phyloP scores from a whole-genome alignment of 2,113 vertebrate genomes.

The Equus quagga region DNA sequence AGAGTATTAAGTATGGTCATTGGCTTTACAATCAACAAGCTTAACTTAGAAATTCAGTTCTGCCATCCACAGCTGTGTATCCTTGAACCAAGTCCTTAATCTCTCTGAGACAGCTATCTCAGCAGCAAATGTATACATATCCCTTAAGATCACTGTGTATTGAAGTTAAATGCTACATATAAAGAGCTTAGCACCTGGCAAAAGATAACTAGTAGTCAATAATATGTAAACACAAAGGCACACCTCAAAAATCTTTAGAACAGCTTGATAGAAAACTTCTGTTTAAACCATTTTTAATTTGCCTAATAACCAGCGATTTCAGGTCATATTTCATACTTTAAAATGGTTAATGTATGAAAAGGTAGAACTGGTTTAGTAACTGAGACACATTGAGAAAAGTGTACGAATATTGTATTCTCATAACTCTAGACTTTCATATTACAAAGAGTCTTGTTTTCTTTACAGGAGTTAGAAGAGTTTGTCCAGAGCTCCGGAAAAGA shows the following conservation, averaged over 20 bases:
- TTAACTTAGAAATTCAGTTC: background rate
- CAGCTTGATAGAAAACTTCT: background rate
- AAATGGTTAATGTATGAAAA: background rate
- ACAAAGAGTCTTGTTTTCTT: background rate
- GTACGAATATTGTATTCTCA: background rate
- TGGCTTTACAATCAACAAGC: background rate
- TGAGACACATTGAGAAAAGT: background rate
- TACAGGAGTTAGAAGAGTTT: constrained; percentile 92
- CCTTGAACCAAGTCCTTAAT: background rate
- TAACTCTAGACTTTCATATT: background rate
- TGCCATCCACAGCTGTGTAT: background rate
- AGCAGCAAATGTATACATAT: background rate
- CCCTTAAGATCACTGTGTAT: background rate
- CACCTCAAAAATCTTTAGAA: background rate
- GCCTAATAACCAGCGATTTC: background rate
- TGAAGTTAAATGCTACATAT: background rate
- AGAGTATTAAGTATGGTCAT: background rate
- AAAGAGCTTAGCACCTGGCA: background rate
- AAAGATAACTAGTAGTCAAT: background rate
- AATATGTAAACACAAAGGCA: background rate
- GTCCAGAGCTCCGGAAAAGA: constrained; percentile 91
- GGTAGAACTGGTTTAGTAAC: background rate
- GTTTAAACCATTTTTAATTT: background rate
- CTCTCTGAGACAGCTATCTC: background rate
- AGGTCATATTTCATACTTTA: background rate